These are phyloP conservation scores for Pagrus major DNA, from an alignment of 2,113 vertebrate genomes.

Conservation along the genomic window DNA sequence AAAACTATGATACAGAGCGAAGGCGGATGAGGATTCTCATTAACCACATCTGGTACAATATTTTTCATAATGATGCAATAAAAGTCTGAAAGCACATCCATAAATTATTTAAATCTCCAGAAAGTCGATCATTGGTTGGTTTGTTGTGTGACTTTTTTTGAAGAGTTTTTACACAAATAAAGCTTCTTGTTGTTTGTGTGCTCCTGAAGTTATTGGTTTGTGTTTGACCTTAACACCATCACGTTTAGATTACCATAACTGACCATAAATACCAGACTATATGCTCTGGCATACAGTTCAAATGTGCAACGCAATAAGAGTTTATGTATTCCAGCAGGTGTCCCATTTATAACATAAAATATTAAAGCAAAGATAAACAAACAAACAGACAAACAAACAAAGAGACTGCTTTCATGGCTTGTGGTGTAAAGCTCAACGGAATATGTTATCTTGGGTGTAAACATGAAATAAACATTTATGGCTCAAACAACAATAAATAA, in stretches of 20 bases:
- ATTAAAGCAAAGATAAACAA: neutral
- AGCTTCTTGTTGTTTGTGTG: neutral
- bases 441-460: constrained; percentile 15
- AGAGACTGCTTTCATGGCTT: constrained; percentile 27
- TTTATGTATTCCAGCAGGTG: neutral
- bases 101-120: constrained; percentile 17
- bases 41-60: constrained; percentile 46
- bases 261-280: neutral
- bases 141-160: neutral
- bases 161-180: neutral
- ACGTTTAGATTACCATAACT: neutral
- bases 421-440: constrained; percentile 25
- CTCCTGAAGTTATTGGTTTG: neutral
- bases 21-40: constrained; percentile 33
- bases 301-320: neutral
- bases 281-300: neutral
- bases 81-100: neutral
- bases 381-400: neutral
- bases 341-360: constrained; percentile 14
- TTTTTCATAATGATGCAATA: constrained; percentile 23
- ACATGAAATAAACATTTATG: constrained; percentile 70
- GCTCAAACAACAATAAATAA: constrained; percentile 63
- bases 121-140: neutral
- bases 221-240: neutral
- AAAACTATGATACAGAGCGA: constrained; percentile 45